Base-by-base conservation (phyloP, 2,888 invertebrate genomes). In the Lepetodrilus schrolli region DNA sequence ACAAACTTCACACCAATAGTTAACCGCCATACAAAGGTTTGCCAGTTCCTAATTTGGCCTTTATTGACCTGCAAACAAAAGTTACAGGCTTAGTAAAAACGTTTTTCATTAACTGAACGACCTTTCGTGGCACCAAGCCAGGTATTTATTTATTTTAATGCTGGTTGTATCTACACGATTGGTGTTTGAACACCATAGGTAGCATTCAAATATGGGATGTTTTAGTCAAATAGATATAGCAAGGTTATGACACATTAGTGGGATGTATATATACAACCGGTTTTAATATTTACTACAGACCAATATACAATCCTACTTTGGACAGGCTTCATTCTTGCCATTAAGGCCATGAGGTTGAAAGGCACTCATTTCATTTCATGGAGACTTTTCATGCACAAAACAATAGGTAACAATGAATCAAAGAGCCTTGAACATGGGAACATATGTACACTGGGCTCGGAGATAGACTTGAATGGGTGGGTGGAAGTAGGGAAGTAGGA, bases 31-130 rank as follows among this genome's bases (percentile, higher is more conserved):
- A 58, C 58, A 58, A 58, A 13, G 17, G 58, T 30, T 30, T 34
- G 13, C 10, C 58, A 13, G 58, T 34, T 58, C 58, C 30, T 58
- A 30, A 30, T 58, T 58, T 58, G 30, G 17, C 17, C 58, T 17
- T 58, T n/a, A n/a, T n/a, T 58, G 58, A 58, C 58, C 26, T 26
- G 58, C 34, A 58, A 58, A 58, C 58, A 58, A 30, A 13, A 58
- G 21, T 34, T 58, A 58, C 58, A 58, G 58, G 58, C 34, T n/a
- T 26, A 58, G 26, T 30, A 30, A 58, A 58, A 58, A 58, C 26
- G 26, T 58, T 34, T 30, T 13, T n/a, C 34, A 58, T 21, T 34
- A 30, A 58, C 58, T 58, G 30, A 58, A 58, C 34, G 58, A 58
- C 58, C 58, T 58, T 58, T 58, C 34, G 30, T 58, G 58, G 58